These are phyloP conservation scores for Gallinago stenura DNA, from an alignment of 2,797 vertebrate species.

Conservation along the genomic window DNA sequence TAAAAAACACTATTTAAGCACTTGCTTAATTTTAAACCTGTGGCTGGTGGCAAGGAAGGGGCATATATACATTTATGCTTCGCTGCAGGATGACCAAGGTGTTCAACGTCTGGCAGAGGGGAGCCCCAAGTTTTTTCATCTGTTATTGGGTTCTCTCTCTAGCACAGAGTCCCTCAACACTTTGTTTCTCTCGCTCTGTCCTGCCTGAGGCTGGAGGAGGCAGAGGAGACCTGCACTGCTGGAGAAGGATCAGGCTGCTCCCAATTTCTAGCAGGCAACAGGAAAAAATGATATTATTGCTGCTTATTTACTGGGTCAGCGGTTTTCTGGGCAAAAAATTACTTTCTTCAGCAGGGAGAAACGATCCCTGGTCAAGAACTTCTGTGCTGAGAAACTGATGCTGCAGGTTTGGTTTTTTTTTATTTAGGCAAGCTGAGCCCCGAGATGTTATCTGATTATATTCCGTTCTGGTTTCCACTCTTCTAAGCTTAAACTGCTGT, in stretches of 20 bases:
- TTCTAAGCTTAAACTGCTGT: neutral
- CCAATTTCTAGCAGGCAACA: neutral
- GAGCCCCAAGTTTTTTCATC: neutral
- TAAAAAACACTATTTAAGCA: neutral
- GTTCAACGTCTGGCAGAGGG: neutral
- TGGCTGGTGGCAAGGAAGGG: neutral
- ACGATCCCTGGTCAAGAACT: neutral
- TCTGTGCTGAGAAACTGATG: slow-evolving; percentile 21
- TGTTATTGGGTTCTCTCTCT: neutral
- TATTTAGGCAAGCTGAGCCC: slow-evolving; percentile 1
- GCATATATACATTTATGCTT: neutral
- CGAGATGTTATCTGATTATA: neutral
- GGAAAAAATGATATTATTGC: neutral
- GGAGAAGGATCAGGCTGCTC: neutral
- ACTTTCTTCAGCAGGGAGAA: slow-evolving; percentile 35
- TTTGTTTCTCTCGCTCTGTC: neutral
- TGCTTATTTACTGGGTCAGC: slow-evolving; percentile 20
- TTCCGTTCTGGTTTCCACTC: neutral
- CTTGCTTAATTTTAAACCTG: neutral
- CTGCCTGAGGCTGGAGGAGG: neutral
- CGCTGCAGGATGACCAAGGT: neutral
- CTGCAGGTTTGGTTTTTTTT: neutral
- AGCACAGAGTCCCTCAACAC: neutral
- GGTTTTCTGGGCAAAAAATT: slow-evolving; percentile 32
- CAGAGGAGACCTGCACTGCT: neutral